Conservation (phyloP, 2,113 vertebrate genomes). For the Nansenia antarctica region DNA sequence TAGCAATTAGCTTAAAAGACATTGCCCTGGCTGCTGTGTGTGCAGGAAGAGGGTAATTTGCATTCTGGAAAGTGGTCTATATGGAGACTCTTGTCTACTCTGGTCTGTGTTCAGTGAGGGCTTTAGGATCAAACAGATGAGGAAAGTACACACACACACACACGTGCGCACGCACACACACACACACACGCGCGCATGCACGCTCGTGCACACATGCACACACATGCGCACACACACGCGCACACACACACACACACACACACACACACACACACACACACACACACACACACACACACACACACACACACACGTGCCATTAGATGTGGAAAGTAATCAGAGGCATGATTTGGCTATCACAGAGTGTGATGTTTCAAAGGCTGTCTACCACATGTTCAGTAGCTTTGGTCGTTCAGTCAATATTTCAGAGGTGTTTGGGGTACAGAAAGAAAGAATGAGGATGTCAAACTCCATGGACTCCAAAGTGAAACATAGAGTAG, state of each 20-base stretch:
- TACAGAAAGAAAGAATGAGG: not conserved
- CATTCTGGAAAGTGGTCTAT: not conserved
- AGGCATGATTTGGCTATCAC: conserved; percentile 2
- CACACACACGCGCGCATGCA: too few relatives aligned
- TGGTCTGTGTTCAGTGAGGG: not conserved
- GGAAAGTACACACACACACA: too few relatives aligned
- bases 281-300: too few relatives aligned
- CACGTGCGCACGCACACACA: too few relatives aligned
- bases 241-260: too few relatives aligned
- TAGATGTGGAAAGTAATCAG: not conserved
- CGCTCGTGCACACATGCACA: too few relatives aligned
- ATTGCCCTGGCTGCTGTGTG: conserved; percentile 10
- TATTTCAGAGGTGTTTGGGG: not conserved
- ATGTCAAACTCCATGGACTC: not conserved
- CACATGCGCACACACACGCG: too few relatives aligned
- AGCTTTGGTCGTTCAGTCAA: too few relatives aligned
- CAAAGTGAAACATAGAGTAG: not conserved
- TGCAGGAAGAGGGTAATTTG: not conserved
- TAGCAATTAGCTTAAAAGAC: conserved; percentile 30
- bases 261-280: too few relatives aligned
- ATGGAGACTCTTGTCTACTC: too few relatives aligned
- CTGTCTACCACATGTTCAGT: not conserved
- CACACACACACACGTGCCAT: too few relatives aligned
- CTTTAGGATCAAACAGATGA: not conserved
- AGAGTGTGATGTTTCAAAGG: not conserved